A percentile compares a stretch with the other conserved stretches of the same genome.
Evolutionary conservation across 2,888 invertebrate genomes (phyloP).

Genomic region (Brenthis daphne): DNA sequence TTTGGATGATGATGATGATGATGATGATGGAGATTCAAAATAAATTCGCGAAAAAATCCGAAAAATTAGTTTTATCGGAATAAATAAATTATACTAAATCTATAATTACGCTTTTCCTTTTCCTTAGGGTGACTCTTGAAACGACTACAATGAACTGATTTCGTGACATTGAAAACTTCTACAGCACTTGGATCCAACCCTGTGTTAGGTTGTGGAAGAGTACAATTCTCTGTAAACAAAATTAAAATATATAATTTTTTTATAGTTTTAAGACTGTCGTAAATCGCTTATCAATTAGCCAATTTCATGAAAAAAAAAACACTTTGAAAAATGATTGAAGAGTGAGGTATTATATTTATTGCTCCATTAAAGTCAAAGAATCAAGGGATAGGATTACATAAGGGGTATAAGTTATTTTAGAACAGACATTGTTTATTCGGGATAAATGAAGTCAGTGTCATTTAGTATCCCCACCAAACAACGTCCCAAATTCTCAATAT

Average conservation of each 20-base stretch:
- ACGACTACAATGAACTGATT: slow-evolving; percentile 59
- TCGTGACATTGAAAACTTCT: slow-evolving; percentile 66
- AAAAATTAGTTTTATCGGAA: too few species aligned
- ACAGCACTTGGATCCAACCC: slow-evolving; percentile 62
- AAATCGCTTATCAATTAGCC: not conserved
- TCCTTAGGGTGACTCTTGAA: slow-evolving; percentile 75
- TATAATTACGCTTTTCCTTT: slow-evolving; percentile 63
- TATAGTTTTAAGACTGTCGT: not conserved
- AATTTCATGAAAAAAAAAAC: too few species aligned
- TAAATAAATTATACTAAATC: not conserved
- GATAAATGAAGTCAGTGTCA: too few species aligned
- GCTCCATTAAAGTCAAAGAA: not conserved
- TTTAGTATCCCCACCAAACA: too few species aligned
- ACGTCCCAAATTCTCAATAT: too few species aligned
- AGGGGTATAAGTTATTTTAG: too few species aligned
- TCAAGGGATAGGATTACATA: too few species aligned
- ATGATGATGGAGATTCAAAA: too few species aligned
- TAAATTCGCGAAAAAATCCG: too few species aligned
- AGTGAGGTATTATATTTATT: not conserved
- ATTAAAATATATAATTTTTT: not conserved
- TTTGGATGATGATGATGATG: too few species aligned
- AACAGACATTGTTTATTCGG: too few species aligned
- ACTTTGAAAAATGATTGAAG: too few species aligned
- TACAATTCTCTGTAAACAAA: slow-evolving; percentile 63
- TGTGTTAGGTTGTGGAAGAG: slow-evolving; percentile 49